A percentile compares a stretch with the other conserved stretches of the same genome.
Evolutionary conservation across 2,113 vertebrate species (phyloP).

Genomic region (Tenebrosternarchus preto): DNA sequence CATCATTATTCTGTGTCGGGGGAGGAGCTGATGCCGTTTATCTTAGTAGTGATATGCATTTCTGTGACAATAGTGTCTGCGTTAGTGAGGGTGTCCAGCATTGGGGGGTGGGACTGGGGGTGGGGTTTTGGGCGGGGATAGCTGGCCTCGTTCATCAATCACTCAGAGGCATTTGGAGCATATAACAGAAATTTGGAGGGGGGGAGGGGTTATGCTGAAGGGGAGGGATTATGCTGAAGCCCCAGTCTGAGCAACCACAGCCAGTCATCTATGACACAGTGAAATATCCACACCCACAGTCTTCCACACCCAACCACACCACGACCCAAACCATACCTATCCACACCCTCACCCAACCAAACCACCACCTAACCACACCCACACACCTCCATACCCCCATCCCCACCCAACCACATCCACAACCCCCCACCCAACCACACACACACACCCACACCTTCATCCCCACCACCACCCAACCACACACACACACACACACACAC

Average conservation of each 20-base stretch:
- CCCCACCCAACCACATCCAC: conserved; percentile 38
- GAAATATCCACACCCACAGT: too few relatives aligned
- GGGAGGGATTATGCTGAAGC: too few relatives aligned
- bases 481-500: conserved; percentile 30
- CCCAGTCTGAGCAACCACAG: conserved; percentile 38
- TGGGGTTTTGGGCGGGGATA: neutral
- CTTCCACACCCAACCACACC: too few relatives aligned
- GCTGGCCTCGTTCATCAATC: conserved; percentile 48
- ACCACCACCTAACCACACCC: too few relatives aligned
- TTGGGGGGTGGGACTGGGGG: neutral
- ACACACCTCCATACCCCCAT: conserved; percentile 51
- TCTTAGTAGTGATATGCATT: conserved; percentile 63
- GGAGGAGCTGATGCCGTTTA: conserved; percentile 58
- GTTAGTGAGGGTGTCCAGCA: conserved; percentile 35
- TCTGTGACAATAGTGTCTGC: conserved; percentile 46
- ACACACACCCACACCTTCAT: conserved; percentile 23
- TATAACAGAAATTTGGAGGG: conserved; percentile 41
- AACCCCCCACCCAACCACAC: conserved; percentile 2
- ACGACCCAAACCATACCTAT: conserved; percentile 31
- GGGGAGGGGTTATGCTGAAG: conserved; percentile 26
- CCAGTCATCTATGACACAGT: conserved; percentile 44
- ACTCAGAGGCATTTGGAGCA: conserved; percentile 35
- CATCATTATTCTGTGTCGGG: conserved; percentile 44
- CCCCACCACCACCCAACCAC: neutral
- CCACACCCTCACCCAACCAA: neutral